A percentile compares a stretch with the other conserved stretches of the same genome.
Evolutionary conservation across 2,113 vertebrate genomes (phyloP).

Genomic region (Strigops habroptila): DNA sequence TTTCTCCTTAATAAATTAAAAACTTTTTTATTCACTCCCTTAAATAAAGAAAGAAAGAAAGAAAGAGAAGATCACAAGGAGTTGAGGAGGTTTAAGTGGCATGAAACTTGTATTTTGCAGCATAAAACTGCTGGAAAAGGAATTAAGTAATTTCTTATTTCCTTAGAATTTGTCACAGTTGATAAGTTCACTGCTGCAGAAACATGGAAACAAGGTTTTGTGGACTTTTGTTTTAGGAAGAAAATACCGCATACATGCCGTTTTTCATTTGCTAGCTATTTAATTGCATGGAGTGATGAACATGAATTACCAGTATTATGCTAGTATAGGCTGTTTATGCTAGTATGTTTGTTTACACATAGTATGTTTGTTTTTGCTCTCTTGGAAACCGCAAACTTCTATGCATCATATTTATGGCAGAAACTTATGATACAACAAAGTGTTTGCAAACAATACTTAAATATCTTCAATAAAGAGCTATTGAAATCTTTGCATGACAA

Average conservation of each 20-base stretch:
- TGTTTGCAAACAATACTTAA: neutral
- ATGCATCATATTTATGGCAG: neutral
- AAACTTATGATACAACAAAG: neutral
- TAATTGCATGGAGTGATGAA: neutral
- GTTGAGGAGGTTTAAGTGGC: neutral
- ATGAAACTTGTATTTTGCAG: neutral
- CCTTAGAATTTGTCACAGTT: neutral
- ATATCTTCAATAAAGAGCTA: neutral
- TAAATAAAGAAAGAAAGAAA: neutral
- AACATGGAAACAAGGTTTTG: neutral
- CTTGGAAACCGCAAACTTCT: neutral
- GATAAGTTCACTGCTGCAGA: neutral
- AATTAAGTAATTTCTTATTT: neutral
- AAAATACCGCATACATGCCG: rapidly evolving
- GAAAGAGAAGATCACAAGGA: neutral
- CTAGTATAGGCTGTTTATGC: neutral
- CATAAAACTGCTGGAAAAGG: neutral
- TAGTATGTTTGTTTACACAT: no score
- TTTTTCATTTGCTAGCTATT: neutral
- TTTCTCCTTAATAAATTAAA: neutral
- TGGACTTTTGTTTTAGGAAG: neutral
- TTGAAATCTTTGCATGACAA: neutral
- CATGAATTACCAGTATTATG: neutral
- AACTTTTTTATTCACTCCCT: neutral
- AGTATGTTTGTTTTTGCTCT: neutral